Conservation (phyloP, 2,888 invertebrate species). For the Nycteola revayana region DNA sequence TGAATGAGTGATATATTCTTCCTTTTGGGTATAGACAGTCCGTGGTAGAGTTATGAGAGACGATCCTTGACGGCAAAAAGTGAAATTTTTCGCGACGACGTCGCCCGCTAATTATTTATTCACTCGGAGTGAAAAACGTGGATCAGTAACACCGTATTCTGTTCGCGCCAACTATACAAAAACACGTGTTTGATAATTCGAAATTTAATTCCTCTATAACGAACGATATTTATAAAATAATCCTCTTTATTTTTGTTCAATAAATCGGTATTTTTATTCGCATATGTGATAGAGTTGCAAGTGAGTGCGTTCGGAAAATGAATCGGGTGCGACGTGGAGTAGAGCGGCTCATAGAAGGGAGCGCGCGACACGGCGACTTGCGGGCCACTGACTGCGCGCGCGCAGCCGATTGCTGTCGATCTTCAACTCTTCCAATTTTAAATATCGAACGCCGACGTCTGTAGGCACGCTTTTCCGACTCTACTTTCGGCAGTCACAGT, state of each 20-base stretch:
- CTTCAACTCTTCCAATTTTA: conserved; percentile 69
- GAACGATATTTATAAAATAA: conserved; percentile 35
- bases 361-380: conserved; percentile 73
- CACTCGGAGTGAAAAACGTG: conserved; percentile 73
- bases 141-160: conserved; percentile 58
- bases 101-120: conserved; percentile 63
- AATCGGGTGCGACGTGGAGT: conserved; percentile 50
- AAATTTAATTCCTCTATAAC: conserved; percentile 41
- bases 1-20: conserved; percentile 54
- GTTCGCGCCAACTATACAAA: conserved; percentile 70
- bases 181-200: conserved; percentile 66
- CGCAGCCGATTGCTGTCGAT: conserved; percentile 53
- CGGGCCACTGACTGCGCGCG: conserved; percentile 71
- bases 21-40: conserved; percentile 46
- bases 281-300: conserved; percentile 28
- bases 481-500: conserved; percentile 29
- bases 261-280: conserved; percentile 44
- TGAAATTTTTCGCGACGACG: conserved; percentile 66
- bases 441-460: conserved; percentile 55
- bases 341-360: conserved; percentile 57
- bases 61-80: conserved; percentile 67
- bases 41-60: conserved; percentile 53
- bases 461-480: conserved; percentile 57
- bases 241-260: conserved; percentile 43
- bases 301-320: conserved; percentile 59